Percentiles rank a stretch among this genome's conserved stretches.
Evolutionary conservation across 2,888 invertebrate species (phyloP).

Genomic region (Drosophila emarginata): DNA sequence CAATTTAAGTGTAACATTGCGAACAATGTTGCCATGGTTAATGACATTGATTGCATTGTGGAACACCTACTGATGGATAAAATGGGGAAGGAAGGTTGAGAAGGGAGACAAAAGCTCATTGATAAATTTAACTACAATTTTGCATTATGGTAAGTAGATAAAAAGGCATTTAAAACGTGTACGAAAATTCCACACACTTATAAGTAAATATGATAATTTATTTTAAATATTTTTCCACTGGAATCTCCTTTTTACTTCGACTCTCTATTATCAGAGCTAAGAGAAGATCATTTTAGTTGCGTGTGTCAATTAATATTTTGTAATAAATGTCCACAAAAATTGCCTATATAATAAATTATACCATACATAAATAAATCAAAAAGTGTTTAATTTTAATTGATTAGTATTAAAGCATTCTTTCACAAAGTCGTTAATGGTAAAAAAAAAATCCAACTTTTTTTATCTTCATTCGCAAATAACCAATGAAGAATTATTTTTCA

Average conservation of each 20-base stretch:
- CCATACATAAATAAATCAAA: too few species aligned
- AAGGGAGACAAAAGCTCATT: not conserved
- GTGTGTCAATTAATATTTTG: too few species aligned
- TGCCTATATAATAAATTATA: too few species aligned
- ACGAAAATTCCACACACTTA: not conserved
- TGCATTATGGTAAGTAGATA: not conserved
- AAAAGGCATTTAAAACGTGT: not conserved
- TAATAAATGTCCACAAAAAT: too few species aligned
- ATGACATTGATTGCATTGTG: conserved; percentile 31
- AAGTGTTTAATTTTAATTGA: too few species aligned
- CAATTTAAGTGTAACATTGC: conserved; percentile 34
- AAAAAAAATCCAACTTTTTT: too few species aligned
- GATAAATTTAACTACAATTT: not conserved
- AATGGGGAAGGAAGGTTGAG: not conserved
- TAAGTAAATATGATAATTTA: not conserved
- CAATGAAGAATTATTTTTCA: too few species aligned
- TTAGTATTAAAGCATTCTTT: too few species aligned
- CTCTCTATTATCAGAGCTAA: not conserved
- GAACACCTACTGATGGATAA: not conserved
- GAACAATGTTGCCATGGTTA: conserved; percentile 43
- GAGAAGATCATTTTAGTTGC: too few species aligned
- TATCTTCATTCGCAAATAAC: too few species aligned
- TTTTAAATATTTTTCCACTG: not conserved
- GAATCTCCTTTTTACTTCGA: not conserved
- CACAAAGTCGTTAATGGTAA: too few species aligned